Evolutionary conservation across 2,113 vertebrate species (phyloP).

Genomic region (Otis tarda): DNA sequence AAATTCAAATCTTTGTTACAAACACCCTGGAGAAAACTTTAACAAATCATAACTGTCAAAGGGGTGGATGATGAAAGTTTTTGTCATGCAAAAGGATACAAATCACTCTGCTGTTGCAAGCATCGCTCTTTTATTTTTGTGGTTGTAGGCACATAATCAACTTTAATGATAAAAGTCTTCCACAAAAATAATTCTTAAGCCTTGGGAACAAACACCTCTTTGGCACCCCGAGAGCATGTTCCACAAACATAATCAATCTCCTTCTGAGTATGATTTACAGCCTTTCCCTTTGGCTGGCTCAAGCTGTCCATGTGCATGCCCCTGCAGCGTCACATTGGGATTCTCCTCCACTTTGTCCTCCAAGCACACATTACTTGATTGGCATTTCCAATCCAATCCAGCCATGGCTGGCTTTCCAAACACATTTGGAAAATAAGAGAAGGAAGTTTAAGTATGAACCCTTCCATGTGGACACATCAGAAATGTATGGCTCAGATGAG

Average conservation of each 20-base stretch:
- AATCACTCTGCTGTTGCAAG: conserved; percentile 57
- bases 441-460: background rate
- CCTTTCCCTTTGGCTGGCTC: conserved; percentile 63
- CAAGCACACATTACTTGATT: background rate
- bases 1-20: conserved; percentile 63
- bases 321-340: conserved; percentile 61
- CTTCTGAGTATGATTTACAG: conserved; percentile 78
- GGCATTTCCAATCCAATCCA: too few species aligned
- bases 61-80: conserved; percentile 65
- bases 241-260: conserved; percentile 80
- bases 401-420: background rate
- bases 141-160: conserved; percentile 76
- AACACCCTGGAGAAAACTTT: conserved; percentile 68
- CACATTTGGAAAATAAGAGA: background rate
- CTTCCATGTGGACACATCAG: background rate
- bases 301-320: conserved; percentile 48
- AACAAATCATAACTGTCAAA: conserved; percentile 74
- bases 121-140: conserved; percentile 50
- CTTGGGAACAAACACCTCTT: conserved; percentile 79
- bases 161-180: conserved; percentile 81
- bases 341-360: conserved; percentile 65
- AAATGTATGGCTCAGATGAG: background rate
- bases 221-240: conserved; percentile 74
- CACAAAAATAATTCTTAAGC: conserved; percentile 79
- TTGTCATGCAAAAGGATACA: conserved; percentile 72